These are phyloP conservation scores for Poeciliopsis infans DNA, from an alignment of 2,797 vertebrate species.

Conservation along the genomic window DNA sequence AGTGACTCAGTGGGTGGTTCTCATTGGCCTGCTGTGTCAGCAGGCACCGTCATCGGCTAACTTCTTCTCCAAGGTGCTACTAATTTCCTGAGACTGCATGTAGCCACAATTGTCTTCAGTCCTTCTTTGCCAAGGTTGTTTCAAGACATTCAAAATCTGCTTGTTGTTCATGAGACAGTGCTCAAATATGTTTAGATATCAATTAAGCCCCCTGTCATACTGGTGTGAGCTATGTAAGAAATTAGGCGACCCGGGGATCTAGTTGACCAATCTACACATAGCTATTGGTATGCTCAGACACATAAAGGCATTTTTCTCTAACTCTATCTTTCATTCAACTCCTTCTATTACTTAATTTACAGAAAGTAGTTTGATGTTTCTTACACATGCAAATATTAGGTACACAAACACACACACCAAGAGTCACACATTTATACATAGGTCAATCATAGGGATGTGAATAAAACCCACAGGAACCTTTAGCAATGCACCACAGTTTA, in stretches of 20 bases:
- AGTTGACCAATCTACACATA: not conserved
- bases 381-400: not conserved
- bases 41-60: not conserved
- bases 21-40: not conserved
- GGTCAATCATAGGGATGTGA: slow-evolving; percentile 28
- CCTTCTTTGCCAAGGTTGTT: not conserved
- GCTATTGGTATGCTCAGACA: not conserved
- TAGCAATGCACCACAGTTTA: slow-evolving; percentile 45
- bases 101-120: not conserved
- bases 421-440: slow-evolving; percentile 14
- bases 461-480: slow-evolving; percentile 38
- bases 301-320: not conserved
- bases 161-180: not conserved
- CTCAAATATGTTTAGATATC: not conserved
- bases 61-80: not conserved
- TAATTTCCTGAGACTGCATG: not conserved
- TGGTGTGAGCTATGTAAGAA: not conserved
- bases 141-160: not conserved
- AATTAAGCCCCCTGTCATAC: not conserved
- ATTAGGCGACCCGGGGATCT: not conserved
- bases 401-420: not conserved
- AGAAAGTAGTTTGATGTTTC: not conserved
- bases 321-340: not conserved
- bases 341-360: not conserved
- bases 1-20: not conserved